Percentiles rank a stretch among this genome's conserved stretches.
phyloP scores from a whole-genome alignment of 1,140 invertebrate species.

The Colletes gigas region DNA sequence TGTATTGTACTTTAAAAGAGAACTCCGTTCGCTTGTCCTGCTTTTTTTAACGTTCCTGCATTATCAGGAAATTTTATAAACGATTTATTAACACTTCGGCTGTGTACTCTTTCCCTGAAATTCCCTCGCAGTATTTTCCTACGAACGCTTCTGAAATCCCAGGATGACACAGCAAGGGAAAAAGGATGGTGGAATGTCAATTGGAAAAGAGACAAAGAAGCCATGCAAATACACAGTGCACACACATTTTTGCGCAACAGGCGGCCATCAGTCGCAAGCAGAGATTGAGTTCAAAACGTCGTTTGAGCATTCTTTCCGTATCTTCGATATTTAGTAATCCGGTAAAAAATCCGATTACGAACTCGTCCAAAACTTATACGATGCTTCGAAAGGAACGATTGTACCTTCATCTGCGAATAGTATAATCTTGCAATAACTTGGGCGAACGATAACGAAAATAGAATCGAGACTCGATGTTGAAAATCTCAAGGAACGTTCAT shows the following conservation, averaged over 20 bases:
- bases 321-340: not conserved
- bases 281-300: constrained; percentile 32
- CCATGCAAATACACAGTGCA: constrained; percentile 43
- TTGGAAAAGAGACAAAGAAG: constrained; percentile 5
- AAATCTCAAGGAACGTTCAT: not conserved
- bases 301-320: not conserved
- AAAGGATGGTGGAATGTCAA: too few relatives aligned
- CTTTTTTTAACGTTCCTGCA: not conserved
- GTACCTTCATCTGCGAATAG: too few relatives aligned
- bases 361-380: too few relatives aligned
- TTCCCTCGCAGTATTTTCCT: too few relatives aligned
- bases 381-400: too few relatives aligned
- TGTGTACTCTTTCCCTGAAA: too few relatives aligned
- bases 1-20: not conserved
- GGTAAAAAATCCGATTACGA: not conserved
- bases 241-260: constrained; percentile 61
- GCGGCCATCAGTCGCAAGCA: constrained; percentile 46
- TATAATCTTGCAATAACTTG: too few relatives aligned
- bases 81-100: too few relatives aligned
- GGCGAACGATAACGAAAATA: not conserved
- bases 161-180: too few relatives aligned
- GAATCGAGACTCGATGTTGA: not conserved
- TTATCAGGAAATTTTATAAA: not conserved
- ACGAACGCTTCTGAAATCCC: too few relatives aligned
- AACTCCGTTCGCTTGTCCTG: not conserved